A percentile compares a stretch with the other conserved stretches of the same genome.
Conservation (phyloP, 1,140 invertebrate genomes). For the Nomia melanderi region DNA sequence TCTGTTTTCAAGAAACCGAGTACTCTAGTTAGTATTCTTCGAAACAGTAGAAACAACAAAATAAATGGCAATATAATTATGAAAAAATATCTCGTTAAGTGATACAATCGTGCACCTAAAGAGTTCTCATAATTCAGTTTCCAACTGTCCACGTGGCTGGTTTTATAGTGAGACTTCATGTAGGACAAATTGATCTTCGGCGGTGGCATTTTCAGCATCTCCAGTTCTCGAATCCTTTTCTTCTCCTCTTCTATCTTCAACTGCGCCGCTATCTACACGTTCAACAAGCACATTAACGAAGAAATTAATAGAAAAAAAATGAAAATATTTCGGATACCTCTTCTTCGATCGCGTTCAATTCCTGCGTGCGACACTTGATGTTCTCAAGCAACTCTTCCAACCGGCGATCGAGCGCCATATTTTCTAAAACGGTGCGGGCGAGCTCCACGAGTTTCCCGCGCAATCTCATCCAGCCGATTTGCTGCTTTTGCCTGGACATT, state of each 20-base stretch:
- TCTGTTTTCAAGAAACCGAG: no score
- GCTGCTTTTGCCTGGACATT: neutral
- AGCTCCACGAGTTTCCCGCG: constrained; percentile 45
- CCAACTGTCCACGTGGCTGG: neutral
- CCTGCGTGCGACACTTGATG: neutral
- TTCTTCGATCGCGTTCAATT: constrained; percentile 9
- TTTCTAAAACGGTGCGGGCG: neutral
- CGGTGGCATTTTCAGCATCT: constrained; percentile 56
- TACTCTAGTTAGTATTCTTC: no score
- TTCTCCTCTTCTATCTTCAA: constrained; percentile 36
- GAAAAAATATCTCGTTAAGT: no score
- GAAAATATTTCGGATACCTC: constrained; percentile 10
- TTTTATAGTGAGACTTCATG: neutral
- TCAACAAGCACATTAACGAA: neutral
- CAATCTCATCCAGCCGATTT: constrained; percentile 30
- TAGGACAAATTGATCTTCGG: constrained; percentile 45
- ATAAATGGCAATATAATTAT: no score
- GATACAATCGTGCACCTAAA: neutral
- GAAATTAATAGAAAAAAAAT: neutral
- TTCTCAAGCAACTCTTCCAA: neutral
- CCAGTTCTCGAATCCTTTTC: constrained; percentile 14
- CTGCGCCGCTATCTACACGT: constrained; percentile 3
- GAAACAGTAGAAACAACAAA: no score
- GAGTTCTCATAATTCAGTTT: constrained; percentile 13
- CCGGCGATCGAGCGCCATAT: neutral